Base-by-base conservation (phyloP, 2,888 invertebrate genomes). In the Allolobophora icterica region DNA sequence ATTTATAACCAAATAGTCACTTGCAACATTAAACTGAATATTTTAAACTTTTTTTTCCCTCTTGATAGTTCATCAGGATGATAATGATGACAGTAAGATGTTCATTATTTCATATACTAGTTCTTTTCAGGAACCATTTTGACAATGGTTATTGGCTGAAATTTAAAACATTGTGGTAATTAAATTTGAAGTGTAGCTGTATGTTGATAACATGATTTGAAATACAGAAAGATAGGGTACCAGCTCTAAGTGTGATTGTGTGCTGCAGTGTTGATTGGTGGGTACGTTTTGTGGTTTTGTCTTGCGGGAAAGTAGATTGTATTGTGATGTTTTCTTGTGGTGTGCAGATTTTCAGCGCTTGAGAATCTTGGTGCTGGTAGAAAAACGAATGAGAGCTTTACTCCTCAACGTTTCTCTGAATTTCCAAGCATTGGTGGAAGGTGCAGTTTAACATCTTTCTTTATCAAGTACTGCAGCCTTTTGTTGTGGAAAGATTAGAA, bases 231-330 rank as follows among this genome's bases (percentile, higher is more conserved):
- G 8, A 6, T 52, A 30, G 17, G 58, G 13, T 71, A 17, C n/a
- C 30, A n/a, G n/a, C n/a, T n/a, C n/a, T n/a, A 71, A n/a, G n/a
- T 71, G 30, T 8, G 30, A 71, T 71, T 71, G 30, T 30, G n/a
- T n/a, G n/a, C n/a, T n/a, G n/a, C n/a, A 1, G 8, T 71, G 71
- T 30, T 11, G 11, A 11, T 71, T 71, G 30, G n/a, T 71, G 13
- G 8, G 30, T n/a, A 71, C n/a, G 52, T 42, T 42, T 42, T 87
- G 83, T 19, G 87, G 89, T 8, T 91, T 87, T 87, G 87, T 34
- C 35, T 21, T 87, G 34, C 35, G 2, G n/a, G 87, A 33, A 84
- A 21, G 34, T 35, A 35, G 30, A 38, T 35, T 89, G 24, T 89
- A 40, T 33, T 6, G 52, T 84, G 34, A 89, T 84, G 45, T 42